phyloP scores from a whole-genome alignment of 2,797 vertebrate species.

The Carapus acus region DNA sequence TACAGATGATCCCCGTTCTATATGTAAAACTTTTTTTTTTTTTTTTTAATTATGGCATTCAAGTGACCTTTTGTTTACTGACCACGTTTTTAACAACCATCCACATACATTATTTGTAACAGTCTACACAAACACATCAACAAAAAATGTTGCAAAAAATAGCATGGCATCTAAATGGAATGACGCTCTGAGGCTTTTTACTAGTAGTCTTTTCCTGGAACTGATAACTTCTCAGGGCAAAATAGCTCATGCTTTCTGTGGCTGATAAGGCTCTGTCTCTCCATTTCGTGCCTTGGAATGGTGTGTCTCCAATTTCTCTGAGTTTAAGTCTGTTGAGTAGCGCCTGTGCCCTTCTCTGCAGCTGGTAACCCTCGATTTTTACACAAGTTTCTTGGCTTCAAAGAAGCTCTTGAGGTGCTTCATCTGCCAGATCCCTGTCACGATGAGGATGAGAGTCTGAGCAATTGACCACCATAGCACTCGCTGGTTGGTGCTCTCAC shows the following conservation, averaged over 20 bases:
- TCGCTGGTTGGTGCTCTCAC: slow-evolving; percentile 94
- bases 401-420: slow-evolving; percentile 95
- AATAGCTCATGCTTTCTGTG: slow-evolving; percentile 7
- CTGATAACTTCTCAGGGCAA: slow-evolving; percentile 5
- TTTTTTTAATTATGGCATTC: no score
- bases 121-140: slow-evolving; percentile 10
- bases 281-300: slow-evolving; percentile 9
- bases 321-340: no score
- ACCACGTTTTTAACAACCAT: no score
- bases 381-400: slow-evolving; percentile 94
- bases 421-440: slow-evolving; percentile 96
- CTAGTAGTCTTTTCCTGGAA: not conserved
- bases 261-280: slow-evolving; percentile 15
- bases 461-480: slow-evolving; percentile 97
- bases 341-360: slow-evolving; percentile 11
- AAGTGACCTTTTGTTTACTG: no score
- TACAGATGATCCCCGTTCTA: no score
- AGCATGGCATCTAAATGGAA: slow-evolving; percentile 7
- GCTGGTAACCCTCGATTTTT: slow-evolving; percentile 11
- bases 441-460: slow-evolving; percentile 89
- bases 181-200: slow-evolving; percentile 5
- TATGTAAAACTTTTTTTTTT: no score
- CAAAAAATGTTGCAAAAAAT: slow-evolving; percentile 1
- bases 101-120: slow-evolving; percentile 6
- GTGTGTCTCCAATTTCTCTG: not conserved